These are phyloP conservation scores for Frankliniella fusca DNA, from an alignment of 2,888 invertebrate genomes.

Conservation along the genomic window DNA sequence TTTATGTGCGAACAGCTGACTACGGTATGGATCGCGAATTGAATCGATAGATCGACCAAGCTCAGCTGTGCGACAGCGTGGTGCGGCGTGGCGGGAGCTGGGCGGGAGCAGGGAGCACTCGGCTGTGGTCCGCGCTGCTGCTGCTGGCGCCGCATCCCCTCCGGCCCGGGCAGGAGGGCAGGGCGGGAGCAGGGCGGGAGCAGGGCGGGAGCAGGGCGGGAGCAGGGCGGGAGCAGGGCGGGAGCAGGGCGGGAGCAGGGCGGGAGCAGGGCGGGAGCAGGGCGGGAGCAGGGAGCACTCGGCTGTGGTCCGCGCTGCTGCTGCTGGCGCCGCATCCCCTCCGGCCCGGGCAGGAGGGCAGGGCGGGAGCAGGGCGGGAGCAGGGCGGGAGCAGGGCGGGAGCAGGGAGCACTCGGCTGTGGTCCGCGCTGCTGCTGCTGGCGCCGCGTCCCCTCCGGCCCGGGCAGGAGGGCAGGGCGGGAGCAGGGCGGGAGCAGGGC, in stretches of 20 bases:
- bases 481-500: too few relatives aligned
- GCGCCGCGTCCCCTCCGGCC: not conserved
- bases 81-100: not conserved
- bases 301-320: too few relatives aligned
- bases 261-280: not conserved
- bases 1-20: slow-evolving; percentile 26
- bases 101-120: not conserved
- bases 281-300: not conserved
- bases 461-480: too few relatives aligned
- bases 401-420: not conserved
- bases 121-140: too few relatives aligned
- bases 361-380: too few relatives aligned
- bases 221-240: too few relatives aligned
- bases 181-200: too few relatives aligned
- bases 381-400: not conserved
- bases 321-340: too few relatives aligned
- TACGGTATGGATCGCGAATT: slow-evolving; percentile 16
- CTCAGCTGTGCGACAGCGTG: slow-evolving; percentile 19
- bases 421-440: not conserved
- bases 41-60: slow-evolving; percentile 19
- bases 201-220: too few relatives aligned
- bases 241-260: too few relatives aligned
- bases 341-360: too few relatives aligned
- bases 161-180: too few relatives aligned
- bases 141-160: not conserved